These are phyloP conservation scores for Callospermophilus lateralis DNA, from an alignment of 2,113 vertebrate species.

Conservation along the genomic window DNA sequence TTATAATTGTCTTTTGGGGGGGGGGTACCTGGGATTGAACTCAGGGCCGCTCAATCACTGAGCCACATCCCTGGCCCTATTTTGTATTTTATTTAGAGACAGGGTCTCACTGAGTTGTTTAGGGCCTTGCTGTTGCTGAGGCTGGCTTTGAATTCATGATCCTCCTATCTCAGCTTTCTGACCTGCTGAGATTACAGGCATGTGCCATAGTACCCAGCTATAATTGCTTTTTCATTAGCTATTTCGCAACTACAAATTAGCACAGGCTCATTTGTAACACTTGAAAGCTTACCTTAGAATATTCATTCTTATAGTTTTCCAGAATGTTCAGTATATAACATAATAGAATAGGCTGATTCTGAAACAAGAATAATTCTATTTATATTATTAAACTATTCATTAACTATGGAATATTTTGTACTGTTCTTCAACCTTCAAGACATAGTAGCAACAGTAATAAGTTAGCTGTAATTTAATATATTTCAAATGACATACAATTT, in stretches of 20 bases:
- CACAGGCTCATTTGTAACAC: background rate
- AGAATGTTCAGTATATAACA: background rate
- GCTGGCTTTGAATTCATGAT: too few species aligned
- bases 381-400: background rate
- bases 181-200: too few species aligned
- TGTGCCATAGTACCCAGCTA: too few species aligned
- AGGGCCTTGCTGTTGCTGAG: too few species aligned
- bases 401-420: constrained; percentile 48
- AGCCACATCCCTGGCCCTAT: too few species aligned
- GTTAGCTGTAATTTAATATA: background rate
- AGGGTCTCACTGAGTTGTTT: too few species aligned
- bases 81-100: too few species aligned
- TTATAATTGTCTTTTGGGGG: background rate
- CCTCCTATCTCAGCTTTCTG: too few species aligned
- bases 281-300: background rate
- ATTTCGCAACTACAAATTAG: background rate
- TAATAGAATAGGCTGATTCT: background rate
- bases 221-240: background rate
- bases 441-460: constrained; percentile 8
- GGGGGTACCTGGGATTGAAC: too few species aligned
- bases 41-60: too few species aligned
- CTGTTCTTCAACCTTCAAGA: background rate
- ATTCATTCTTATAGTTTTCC: background rate
- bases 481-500: background rate
- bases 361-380: constrained; percentile 18